A percentile compares a stretch with the other conserved stretches of the same genome.
phyloP scores from a whole-genome alignment of 2,888 invertebrate species.

The Heliconius charithonia region DNA sequence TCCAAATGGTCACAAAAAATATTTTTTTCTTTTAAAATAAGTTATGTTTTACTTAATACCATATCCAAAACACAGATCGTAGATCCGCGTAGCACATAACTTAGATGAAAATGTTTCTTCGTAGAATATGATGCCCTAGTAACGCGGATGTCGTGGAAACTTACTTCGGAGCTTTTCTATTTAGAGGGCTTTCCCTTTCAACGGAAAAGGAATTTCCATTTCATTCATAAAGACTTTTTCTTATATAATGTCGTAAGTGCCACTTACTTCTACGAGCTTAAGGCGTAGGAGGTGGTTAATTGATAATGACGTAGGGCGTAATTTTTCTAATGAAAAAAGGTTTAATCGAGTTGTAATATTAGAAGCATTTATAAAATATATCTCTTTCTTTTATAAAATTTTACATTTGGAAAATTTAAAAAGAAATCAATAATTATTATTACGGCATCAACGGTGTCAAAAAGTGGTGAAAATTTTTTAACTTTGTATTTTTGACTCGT shows the following conservation, averaged over 20 bases:
- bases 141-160: conserved; percentile 67
- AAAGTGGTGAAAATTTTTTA: too few relatives aligned
- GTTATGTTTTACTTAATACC: neutral
- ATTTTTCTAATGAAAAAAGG: neutral
- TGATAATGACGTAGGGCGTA: too few relatives aligned
- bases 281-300: neutral
- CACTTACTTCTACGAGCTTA: too few relatives aligned
- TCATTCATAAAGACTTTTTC: neutral
- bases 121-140: conserved; percentile 56
- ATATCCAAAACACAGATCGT: conserved; percentile 21
- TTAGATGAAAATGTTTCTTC: conserved; percentile 35
- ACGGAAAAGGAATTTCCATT: conserved; percentile 35
- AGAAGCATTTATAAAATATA: neutral
- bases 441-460: too few relatives aligned
- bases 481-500: too few relatives aligned
- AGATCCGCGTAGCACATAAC: conserved; percentile 32
- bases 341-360: neutral
- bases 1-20: too few relatives aligned
- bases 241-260: too few relatives aligned
- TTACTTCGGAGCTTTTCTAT: conserved; percentile 56
- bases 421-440: neutral
- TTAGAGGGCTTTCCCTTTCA: conserved; percentile 19
- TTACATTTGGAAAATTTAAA: neutral
- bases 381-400: too few relatives aligned
- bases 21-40: too few relatives aligned